These are phyloP conservation scores for Dryobates pubescens DNA, from an alignment of 2,797 vertebrate genomes.

Conservation along the genomic window DNA sequence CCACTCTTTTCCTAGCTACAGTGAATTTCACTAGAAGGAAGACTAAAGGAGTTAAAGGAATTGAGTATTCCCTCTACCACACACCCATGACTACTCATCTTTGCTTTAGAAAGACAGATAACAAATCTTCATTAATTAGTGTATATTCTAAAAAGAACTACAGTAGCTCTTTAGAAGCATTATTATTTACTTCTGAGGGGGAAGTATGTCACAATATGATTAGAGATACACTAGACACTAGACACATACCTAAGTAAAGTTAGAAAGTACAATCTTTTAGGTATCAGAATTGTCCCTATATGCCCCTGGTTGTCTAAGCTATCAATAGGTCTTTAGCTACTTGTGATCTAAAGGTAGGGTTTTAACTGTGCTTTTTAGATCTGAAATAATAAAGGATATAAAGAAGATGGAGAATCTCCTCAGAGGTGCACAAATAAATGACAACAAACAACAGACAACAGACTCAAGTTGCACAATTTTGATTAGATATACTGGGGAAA, in stretches of 20 bases:
- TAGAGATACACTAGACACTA: background rate
- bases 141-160: background rate
- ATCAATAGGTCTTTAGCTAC: background rate
- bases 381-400: background rate
- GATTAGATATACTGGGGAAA: background rate
- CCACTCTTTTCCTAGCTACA: background rate
- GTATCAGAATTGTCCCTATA: background rate
- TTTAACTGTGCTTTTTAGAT: background rate
- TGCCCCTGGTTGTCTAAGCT: background rate
- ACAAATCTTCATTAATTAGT: background rate
- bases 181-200: background rate
- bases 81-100: background rate
- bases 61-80: background rate
- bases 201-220: background rate
- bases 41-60: background rate
- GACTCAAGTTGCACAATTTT: background rate
- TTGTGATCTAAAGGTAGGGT: background rate
- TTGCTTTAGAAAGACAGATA: background rate
- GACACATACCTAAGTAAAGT: background rate
- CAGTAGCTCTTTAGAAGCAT: background rate
- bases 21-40: background rate
- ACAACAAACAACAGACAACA: background rate
- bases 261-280: background rate
- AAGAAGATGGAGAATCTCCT: background rate
- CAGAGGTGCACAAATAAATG: background rate